Conservation (phyloP, 2,888 invertebrate species). For the Dascillus cervinus region DNA sequence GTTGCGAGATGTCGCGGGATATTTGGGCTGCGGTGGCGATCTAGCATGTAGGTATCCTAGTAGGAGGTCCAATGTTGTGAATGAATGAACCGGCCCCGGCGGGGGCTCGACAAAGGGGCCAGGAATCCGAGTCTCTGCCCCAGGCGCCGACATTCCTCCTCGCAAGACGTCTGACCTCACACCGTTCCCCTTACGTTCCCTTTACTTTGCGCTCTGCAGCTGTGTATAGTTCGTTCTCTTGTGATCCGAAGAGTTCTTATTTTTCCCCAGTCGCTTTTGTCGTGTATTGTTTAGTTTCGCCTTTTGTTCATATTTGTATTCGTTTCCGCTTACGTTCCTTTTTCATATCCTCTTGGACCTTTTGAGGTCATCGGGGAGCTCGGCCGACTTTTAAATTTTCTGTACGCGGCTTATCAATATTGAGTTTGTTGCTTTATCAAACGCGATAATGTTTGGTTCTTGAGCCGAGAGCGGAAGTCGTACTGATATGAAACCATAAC, state of each 20-base stretch:
- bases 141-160: conserved; percentile 52
- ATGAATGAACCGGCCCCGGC: conserved; percentile 46
- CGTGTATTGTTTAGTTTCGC: background rate
- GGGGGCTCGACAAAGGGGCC: conserved; percentile 41
- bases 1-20: conserved; percentile 22
- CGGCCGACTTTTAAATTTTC: no score
- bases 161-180: conserved; percentile 42
- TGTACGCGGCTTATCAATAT: no score
- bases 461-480: no score
- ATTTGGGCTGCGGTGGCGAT: no score
- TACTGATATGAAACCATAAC: no score
- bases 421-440: no score
- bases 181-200: conserved; percentile 17
- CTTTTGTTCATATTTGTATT: background rate
- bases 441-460: no score
- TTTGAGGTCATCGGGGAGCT: no score
- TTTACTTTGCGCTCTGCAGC: conserved; percentile 12
- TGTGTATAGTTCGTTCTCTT: conserved; percentile 2
- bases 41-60: conserved; percentile 40
- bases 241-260: background rate
- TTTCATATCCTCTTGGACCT: background rate
- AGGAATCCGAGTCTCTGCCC: conserved; percentile 49
- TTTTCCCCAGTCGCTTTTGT: background rate
- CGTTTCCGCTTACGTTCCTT: background rate
- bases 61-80: conserved; percentile 47